Evolutionary conservation across 2,797 vertebrate species (phyloP), one percentile per base, ranked within the genome.

Genomic region (Paguma larvata): DNA sequence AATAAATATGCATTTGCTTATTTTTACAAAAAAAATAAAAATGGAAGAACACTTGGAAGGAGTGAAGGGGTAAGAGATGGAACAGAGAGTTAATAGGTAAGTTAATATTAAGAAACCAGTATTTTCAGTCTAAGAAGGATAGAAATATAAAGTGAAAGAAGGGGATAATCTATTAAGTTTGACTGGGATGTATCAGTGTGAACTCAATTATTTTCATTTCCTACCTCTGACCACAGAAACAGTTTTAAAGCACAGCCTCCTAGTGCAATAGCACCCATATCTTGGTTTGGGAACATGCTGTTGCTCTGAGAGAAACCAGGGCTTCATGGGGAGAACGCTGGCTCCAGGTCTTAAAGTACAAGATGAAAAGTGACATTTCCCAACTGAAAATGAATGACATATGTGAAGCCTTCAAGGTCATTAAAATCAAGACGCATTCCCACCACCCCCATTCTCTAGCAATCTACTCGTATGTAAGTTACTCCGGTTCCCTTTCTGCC

Each of bases 1-100:
- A 91, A 44, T 19, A 65, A 87, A 48, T 3, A 72, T 6, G 30
- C 46, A 73, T 44, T 44, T 88, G 7, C 53, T 92, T 41, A 51
- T 23, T 82, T 92, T 94, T 85, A 92, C 44, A 75, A 89, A n/a
- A 94, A 73, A 89, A 73, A 68, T 25, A n/a, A 48, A 94, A 97
- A 46, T 65, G 9, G 5, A 44, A 12, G 2, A 8, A 73, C 21
- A 63, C 4, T 59, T 32, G 27, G 16, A 96, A 97, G 15, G 27
- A 53, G 5, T 46, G 3, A 32, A 96, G 34, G 4, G 19, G 13
- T 62, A 21, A 67, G 32, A 79, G 53, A 75, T 41, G 32, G 18
- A 89, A 82, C 30, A 82, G n/a, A 94, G 56, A 23, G 56, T 59
- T 59, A 59, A 59, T 59, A 59, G 56, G 8, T 23, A 51, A 51